Evolutionary conservation across 1,140 invertebrate species (phyloP), one percentile per base, ranked within the genome.

Genomic region (Drosophila orena): DNA sequence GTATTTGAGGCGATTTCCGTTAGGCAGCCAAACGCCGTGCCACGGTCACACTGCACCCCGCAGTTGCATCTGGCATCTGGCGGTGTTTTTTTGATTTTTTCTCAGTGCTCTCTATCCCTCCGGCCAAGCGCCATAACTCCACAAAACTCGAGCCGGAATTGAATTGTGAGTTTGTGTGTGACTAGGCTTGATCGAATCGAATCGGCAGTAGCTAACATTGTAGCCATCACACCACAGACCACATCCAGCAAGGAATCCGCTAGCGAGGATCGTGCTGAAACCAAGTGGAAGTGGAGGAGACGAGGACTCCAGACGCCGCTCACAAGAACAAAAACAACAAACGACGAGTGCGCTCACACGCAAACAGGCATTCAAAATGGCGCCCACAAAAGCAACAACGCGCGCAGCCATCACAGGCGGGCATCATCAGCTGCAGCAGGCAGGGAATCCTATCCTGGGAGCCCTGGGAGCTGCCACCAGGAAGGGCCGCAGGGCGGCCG

Each of bases 401-500:
- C 77, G 84, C 53, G 55, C 70, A 64, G 38, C 66, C 52, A 71
- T 71, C 50, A 35, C 73, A 37, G 69, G 53, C 53, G 64, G 62
- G 24, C 62, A 30, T 37, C 58, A 30, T 37, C 58, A 52, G 35
- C 22, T 42, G 64, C 49, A 68, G 38, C 81, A 88, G n/a, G 46
- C 71, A 24, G 60, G 75, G 35, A 72, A 77, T 70, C 62, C 77
- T 22, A 59, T 91, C 4, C 44, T 83, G 38, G 30, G 30, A 30
- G 77, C 73, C 4, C 10, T 78, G 57, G 61, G 70, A 5, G 72
- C 59, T 34, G 42, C 54, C 34, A 49, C 65, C 40, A 83, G 91
- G 20, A 93, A 92, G 66, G 92, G 93, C 43, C 93, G 93, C 0
- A 90, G 94, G 15, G 60, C 37, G 7, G 43, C 56, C 89, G 74